A percentile compares a stretch with the other conserved stretches of the same genome.
Conservation (phyloP, 2,113 vertebrate genomes). For the Chiloscyllium plagiosum region DNA sequence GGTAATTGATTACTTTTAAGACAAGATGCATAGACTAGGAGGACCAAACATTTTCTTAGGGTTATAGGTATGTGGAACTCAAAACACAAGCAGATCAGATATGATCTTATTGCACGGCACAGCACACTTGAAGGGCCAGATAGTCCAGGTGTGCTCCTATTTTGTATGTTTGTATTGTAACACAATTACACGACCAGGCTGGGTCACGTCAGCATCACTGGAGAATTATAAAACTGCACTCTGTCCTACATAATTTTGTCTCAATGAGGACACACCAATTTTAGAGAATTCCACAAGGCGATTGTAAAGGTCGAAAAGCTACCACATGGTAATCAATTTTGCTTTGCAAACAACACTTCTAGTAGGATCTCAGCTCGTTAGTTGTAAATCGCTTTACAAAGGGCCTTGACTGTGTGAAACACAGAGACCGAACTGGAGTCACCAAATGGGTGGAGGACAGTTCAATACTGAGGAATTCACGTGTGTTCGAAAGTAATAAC, state of each 20-base stretch:
- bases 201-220: neutral
- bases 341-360: neutral
- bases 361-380: neutral
- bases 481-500: neutral
- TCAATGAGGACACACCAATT: neutral
- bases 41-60: no score
- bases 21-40: no score
- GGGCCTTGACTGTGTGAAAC: neutral
- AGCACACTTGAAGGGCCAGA: no score
- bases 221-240: neutral
- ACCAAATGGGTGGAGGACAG: neutral
- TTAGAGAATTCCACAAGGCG: neutral
- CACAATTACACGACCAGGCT: neutral
- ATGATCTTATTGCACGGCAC: no score
- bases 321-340: neutral
- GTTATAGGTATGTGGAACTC: no score
- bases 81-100: no score
- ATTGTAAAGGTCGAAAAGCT: neutral
- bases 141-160: no score
- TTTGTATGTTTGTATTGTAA: neutral
- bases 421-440: neutral
- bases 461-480: neutral
- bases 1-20: no score
- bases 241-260: neutral
- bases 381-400: neutral